These are phyloP conservation scores for Zaprionus nigranus DNA, from an alignment of 1,140 invertebrate genomes.

Conservation along the genomic window DNA sequence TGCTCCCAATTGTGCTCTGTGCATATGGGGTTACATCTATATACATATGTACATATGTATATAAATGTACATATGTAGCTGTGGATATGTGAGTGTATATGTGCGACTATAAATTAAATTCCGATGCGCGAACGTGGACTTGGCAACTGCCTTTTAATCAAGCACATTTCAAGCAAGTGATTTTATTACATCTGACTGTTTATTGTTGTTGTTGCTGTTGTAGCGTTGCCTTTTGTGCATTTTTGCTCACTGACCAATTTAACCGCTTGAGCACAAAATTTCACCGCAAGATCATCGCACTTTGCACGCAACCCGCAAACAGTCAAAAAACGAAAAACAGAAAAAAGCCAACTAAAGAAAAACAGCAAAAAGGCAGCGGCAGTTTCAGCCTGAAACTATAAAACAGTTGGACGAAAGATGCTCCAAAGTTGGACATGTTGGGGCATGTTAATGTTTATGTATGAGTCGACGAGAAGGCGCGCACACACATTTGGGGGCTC, in stretches of 20 bases:
- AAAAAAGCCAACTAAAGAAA: constrained; percentile 26
- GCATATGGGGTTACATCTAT: not conserved
- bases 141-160: constrained; percentile 75
- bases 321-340: constrained; percentile 56
- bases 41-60: not conserved
- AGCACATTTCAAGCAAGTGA: constrained; percentile 77
- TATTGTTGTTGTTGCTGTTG: constrained; percentile 22
- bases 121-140: constrained; percentile 44
- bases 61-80: not conserved
- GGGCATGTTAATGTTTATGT: constrained; percentile 69
- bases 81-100: constrained; percentile 1
- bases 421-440: constrained; percentile 44
- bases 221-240: constrained; percentile 54
- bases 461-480: constrained; percentile 52
- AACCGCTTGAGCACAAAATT: constrained; percentile 82
- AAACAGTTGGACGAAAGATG: constrained; percentile 39
- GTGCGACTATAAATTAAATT: constrained; percentile 25
- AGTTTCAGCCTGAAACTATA: constrained; percentile 32
- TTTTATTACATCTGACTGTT: constrained; percentile 64
- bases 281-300: constrained; percentile 83
- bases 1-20: not conserved
- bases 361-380: constrained; percentile 14
- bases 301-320: constrained; percentile 79
- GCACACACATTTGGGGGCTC: constrained; percentile 64
- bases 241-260: constrained; percentile 83